Conservation (phyloP, 2,113 vertebrate species). For the Dipodomys ordii region DNA sequence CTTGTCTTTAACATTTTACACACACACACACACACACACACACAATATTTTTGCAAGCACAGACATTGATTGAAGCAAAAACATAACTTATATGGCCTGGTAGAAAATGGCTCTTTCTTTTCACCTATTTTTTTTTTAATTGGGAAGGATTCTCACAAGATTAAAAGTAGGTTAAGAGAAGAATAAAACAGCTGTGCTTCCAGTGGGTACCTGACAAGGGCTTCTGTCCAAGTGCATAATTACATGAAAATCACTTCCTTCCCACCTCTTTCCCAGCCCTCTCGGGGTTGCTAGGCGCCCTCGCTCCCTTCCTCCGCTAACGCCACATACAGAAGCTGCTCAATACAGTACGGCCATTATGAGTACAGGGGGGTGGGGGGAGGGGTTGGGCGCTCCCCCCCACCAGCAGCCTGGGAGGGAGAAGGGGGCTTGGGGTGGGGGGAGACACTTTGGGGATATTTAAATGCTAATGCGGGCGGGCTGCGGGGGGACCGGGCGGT, state of each 20-base stretch:
- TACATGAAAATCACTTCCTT: slow-evolving; percentile 91
- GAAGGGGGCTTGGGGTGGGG: slow-evolving; percentile 69
- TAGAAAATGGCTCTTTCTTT: slow-evolving; percentile 87
- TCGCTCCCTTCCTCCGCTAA: slow-evolving; percentile 84
- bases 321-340: slow-evolving; percentile 82
- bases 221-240: slow-evolving; percentile 90
- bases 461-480: slow-evolving; percentile 86
- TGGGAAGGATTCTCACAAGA: slow-evolving; percentile 85
- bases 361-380: slow-evolving; percentile 74
- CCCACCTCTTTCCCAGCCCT: slow-evolving; percentile 87
- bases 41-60: slow-evolving; percentile 74
- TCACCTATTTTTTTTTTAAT: slow-evolving; percentile 66
- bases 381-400: slow-evolving; percentile 80
- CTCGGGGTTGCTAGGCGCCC: slow-evolving; percentile 89
- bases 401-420: slow-evolving; percentile 80
- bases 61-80: slow-evolving; percentile 81
- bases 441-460: slow-evolving; percentile 80
- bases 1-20: slow-evolving; percentile 38
- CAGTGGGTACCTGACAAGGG: slow-evolving; percentile 90
- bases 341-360: slow-evolving; percentile 85
- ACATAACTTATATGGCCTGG: slow-evolving; percentile 84
- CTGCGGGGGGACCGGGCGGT: slow-evolving; percentile 61
- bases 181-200: slow-evolving; percentile 89
- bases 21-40: slow-evolving; percentile 55
- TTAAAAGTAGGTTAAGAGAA: slow-evolving; percentile 90